phyloP scores from a whole-genome alignment of 2,113 vertebrate species.

The Arizona elegans region DNA sequence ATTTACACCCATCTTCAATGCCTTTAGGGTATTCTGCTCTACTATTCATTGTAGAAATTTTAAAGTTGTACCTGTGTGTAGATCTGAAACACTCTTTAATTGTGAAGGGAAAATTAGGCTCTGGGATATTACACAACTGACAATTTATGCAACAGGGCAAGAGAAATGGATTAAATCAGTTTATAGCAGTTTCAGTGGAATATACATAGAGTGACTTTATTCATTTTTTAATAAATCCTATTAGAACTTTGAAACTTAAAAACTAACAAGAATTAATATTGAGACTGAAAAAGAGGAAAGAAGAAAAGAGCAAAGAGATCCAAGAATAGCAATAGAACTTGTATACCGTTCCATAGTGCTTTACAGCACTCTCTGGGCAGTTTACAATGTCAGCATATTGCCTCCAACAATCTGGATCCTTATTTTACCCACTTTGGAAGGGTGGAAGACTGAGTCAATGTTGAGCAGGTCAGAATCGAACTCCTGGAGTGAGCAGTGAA shows the following conservation, averaged over 20 bases:
- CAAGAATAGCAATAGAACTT: not conserved
- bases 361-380: not conserved
- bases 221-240: not conserved
- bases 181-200: not conserved
- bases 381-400: not conserved
- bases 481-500: not conserved
- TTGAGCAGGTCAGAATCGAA: not conserved
- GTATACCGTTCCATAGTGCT: not conserved
- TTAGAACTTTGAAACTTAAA: not conserved
- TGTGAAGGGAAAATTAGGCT: conserved; percentile 12
- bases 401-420: not conserved
- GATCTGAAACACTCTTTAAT: not conserved
- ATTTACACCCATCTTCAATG: not conserved
- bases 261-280: not conserved
- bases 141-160: not conserved
- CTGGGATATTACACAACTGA: conserved; percentile 12
- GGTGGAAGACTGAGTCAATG: not conserved
- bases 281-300: not conserved
- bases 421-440: not conserved
- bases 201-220: not conserved
- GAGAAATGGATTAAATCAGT: not conserved
- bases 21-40: not conserved
- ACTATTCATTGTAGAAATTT: not conserved
- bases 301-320: not conserved
- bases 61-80: not conserved